Conservation (phyloP, 2,113 vertebrate genomes). For the Thunnus maccoyii region DNA sequence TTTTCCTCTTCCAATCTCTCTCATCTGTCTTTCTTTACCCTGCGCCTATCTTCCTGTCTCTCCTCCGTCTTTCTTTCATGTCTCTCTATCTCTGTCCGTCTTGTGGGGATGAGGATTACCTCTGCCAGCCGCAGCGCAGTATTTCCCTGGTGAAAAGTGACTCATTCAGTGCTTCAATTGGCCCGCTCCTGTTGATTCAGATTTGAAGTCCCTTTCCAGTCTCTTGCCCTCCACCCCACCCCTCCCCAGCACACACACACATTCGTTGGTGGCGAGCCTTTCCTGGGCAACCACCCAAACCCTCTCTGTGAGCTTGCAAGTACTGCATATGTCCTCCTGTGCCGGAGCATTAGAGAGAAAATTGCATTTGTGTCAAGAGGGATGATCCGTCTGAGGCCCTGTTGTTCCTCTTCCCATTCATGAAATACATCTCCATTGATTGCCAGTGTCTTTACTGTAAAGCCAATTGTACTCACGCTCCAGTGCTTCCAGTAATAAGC, state of each 20-base stretch:
- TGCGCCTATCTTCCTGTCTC: background rate
- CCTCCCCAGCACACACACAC: background rate
- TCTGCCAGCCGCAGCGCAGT: slow-evolving; percentile 22
- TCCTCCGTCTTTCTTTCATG: slow-evolving; percentile 1
- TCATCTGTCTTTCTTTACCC: slow-evolving; percentile 9
- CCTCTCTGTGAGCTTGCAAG: slow-evolving; percentile 27
- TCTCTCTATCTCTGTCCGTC: slow-evolving; percentile 30
- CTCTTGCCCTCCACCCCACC: slow-evolving; percentile 7
- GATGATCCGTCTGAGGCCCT: slow-evolving; percentile 61
- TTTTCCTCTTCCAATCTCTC: slow-evolving; percentile 19
- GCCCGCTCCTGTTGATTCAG: slow-evolving; percentile 26
- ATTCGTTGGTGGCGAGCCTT: background rate
- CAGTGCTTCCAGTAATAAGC: slow-evolving; percentile 66
- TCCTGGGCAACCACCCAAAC: slow-evolving; percentile 46
- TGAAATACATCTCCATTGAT: slow-evolving; percentile 70
- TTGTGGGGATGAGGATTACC: slow-evolving; percentile 56
- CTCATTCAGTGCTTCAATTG: slow-evolving; percentile 34
- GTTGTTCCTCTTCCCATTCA: slow-evolving; percentile 59
- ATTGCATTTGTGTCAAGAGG: slow-evolving; percentile 69
- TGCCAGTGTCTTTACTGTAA: slow-evolving; percentile 69
- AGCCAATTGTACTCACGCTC: slow-evolving; percentile 55
- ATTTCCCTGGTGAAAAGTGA: slow-evolving; percentile 40
- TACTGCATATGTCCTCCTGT: slow-evolving; percentile 53
- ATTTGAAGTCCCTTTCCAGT: slow-evolving; percentile 32
- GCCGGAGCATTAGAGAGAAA: slow-evolving; percentile 66